Evolutionary conservation across 2,888 invertebrate genomes (phyloP).

Genomic region (Ophraella communa): DNA sequence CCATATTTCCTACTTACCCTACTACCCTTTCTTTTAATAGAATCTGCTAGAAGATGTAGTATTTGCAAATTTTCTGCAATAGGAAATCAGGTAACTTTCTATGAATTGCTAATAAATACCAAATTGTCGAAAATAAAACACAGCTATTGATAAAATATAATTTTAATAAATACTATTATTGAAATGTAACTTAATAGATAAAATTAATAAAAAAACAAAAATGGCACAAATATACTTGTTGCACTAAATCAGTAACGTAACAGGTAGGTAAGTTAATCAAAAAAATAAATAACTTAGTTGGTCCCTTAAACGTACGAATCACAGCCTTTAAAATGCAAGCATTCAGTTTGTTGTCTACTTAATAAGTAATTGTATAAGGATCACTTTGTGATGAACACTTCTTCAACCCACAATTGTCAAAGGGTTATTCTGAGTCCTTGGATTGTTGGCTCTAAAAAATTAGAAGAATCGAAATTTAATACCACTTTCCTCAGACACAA

Average conservation of each 20-base stretch:
- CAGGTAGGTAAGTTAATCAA: slow-evolving; percentile 26
- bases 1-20: too few species aligned
- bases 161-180: slow-evolving; percentile 21
- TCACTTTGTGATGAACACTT: slow-evolving; percentile 39
- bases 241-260: slow-evolving; percentile 27
- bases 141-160: slow-evolving; percentile 10
- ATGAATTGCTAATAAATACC: too few species aligned
- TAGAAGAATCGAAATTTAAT: too few species aligned
- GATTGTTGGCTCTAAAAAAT: slow-evolving; percentile 64
- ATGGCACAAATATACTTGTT: slow-evolving; percentile 35
- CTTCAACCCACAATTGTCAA: slow-evolving; percentile 62
- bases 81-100: too few species aligned
- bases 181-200: slow-evolving; percentile 18
- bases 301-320: slow-evolving; percentile 58
- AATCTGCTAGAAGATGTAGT: too few species aligned
- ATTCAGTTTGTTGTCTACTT: slow-evolving; percentile 36
- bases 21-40: too few species aligned
- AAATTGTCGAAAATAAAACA: slow-evolving; percentile 3
- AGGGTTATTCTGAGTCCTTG: slow-evolving; percentile 68
- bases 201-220: slow-evolving; percentile 30
- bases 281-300: slow-evolving; percentile 45
- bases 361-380: slow-evolving; percentile 29
- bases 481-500: too few species aligned
- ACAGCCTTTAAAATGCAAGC: slow-evolving; percentile 59
- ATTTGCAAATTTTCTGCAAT: too few species aligned